Percentiles rank a stretch among this genome's conserved stretches.
These are phyloP conservation scores for Cariama cristata DNA, from an alignment of 2,113 vertebrate species.

Conservation along the genomic window DNA sequence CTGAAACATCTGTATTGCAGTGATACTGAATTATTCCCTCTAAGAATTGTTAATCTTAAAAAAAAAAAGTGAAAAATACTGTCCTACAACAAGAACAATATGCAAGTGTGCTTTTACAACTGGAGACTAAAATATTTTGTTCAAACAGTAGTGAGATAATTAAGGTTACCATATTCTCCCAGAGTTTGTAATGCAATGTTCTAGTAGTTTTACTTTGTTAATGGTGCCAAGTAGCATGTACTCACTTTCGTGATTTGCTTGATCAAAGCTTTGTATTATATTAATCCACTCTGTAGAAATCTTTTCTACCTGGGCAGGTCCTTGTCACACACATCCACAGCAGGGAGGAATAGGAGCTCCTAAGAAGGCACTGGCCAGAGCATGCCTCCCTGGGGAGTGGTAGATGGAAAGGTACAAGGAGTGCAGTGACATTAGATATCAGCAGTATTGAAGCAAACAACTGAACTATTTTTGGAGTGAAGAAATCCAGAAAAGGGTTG, in stretches of 20 bases:
- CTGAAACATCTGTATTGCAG: not conserved
- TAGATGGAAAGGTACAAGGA: not conserved
- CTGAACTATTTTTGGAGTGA: rapidly evolving
- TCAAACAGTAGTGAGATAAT: not conserved
- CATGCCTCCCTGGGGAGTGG: rapidly evolving
- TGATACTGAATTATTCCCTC: not conserved
- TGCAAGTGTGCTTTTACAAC: not conserved
- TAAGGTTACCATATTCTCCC: not conserved
- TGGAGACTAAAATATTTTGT: not conserved
- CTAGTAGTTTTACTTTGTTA: not conserved
- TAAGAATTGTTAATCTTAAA: not conserved
- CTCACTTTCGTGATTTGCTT: not conserved
- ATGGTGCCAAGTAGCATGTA: too few relatives aligned
- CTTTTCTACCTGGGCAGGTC: not conserved
- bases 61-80: not conserved
- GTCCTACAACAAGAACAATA: not conserved
- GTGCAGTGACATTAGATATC: not conserved
- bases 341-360: rapidly evolving
- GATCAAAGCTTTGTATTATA: not conserved
- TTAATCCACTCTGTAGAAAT: not conserved
- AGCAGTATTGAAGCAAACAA: not conserved
- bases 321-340: rapidly evolving
- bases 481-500: not conserved
- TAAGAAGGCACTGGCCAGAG: rapidly evolving
- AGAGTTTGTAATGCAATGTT: not conserved